Conservation (phyloP, 2,113 vertebrate genomes). For the Penelope pileata region DNA sequence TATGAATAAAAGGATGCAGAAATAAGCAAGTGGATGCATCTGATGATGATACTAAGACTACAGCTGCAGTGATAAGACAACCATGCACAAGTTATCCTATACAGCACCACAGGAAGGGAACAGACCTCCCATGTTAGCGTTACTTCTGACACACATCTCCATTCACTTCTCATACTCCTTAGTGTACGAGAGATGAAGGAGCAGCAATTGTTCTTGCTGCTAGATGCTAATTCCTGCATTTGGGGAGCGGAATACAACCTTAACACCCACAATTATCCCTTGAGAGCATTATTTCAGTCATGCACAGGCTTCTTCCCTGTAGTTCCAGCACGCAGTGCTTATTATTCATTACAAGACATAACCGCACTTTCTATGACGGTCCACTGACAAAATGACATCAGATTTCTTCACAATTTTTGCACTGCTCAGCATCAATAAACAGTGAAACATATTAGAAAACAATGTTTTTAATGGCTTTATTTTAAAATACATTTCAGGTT, state of each 20-base stretch:
- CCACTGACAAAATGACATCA: not conserved
- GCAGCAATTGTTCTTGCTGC: not conserved
- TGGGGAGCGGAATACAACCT: not conserved
- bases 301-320: not conserved
- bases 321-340: not conserved
- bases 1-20: not conserved
- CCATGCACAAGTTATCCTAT: not conserved
- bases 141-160: not conserved
- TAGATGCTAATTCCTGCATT: not conserved
- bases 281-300: not conserved
- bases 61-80: not conserved
- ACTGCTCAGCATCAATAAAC: constrained; percentile 57
- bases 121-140: not conserved
- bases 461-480: constrained; percentile 55
- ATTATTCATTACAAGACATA: constrained; percentile 5
- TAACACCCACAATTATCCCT: not conserved
- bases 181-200: not conserved
- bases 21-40: constrained; percentile 21
- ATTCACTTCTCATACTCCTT: not conserved
- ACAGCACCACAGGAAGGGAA: not conserved
- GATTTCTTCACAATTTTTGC: constrained; percentile 24
- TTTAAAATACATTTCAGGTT: constrained; percentile 59
- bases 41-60: not conserved
- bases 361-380: constrained; percentile 20
- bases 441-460: constrained; percentile 60